Base-by-base conservation (phyloP, 1,140 invertebrate genomes). In the Procambarus virginalis region DNA sequence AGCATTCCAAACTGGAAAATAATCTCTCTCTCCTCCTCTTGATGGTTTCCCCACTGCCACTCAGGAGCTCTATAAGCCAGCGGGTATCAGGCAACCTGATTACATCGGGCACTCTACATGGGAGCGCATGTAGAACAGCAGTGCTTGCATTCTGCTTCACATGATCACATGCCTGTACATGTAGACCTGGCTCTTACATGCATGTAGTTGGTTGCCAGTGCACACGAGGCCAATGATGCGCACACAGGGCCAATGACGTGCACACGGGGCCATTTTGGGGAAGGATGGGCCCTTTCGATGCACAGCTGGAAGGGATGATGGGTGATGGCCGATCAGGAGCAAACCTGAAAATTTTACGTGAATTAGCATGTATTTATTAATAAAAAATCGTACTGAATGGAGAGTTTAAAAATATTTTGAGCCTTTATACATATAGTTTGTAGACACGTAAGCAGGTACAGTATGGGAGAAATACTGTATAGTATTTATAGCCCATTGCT, bases 221-320 rank as follows among this genome's bases (percentile, higher is more conserved):
- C 20, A 51, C 49, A 49, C 83, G 55, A 45, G 64, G 14, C 46
- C 45, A 12, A 34, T 3, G 14, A n/a, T 22, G 64, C 14, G 58
- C 73, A 49, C 83, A 51, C 17, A 58, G 76, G 83, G 49, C 49
- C 64, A 70, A 85, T 85, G 45, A 34, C 76, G 83, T 85, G 45
- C 20, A 70, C 55, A 84, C 55, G 9, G 34, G 22, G 55, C 75
- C 75, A 78, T 34, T 78, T 86, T 78, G 4, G 45, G 51, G 22
- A 20, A 76, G 49, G 75, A 55, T 34, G 68, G n/a, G 22, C 68
- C 68, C 68, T 73, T 22, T 22, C 20, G 64, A 78, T 51, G 49
- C 48, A 55, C 68, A 45, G 49, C 46, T 22, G 58, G 55, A 48
- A 70, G 51, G 64, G 55, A 20, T 70, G 55, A 49, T 48, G n/a